phyloP scores from a whole-genome alignment of 2,888 invertebrate genomes.

The Sclerodermus sp. region DNA sequence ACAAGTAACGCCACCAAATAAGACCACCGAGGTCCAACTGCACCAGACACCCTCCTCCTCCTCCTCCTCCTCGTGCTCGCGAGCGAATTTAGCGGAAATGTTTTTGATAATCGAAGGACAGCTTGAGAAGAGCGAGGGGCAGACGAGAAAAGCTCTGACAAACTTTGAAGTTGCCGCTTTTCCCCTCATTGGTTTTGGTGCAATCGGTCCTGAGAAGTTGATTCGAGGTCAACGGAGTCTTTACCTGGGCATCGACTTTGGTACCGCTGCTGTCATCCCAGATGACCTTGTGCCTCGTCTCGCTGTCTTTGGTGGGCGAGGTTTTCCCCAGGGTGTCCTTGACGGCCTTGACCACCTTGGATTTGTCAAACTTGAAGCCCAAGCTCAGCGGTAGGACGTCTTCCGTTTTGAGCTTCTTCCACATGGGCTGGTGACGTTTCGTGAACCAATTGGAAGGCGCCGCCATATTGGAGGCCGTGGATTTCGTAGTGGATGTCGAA shows the following conservation, averaged over 20 bases:
- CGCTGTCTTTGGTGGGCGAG: constrained; percentile 31
- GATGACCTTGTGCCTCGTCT: constrained; percentile 63
- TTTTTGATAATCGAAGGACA: not conserved
- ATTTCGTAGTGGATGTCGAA: not conserved
- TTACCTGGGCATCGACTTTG: constrained; percentile 72
- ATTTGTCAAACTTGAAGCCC: constrained; percentile 67
- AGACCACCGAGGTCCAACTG: too few species aligned
- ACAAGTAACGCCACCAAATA: too few species aligned
- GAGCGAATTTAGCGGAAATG: too few species aligned
- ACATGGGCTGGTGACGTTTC: constrained; percentile 76
- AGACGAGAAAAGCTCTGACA: too few species aligned
- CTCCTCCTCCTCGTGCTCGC: too few species aligned
- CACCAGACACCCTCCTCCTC: too few species aligned
- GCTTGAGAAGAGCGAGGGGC: too few species aligned
- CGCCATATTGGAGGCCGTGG: constrained; percentile 19
- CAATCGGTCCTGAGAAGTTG: too few species aligned
- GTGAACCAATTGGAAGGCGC: constrained; percentile 75
- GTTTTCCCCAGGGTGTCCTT: constrained; percentile 53
- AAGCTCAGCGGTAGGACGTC: constrained; percentile 49
- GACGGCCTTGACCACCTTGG: constrained; percentile 59
- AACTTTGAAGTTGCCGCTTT: too few species aligned
- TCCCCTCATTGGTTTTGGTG: too few species aligned
- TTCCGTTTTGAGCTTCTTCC: constrained; percentile 58
- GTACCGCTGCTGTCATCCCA: constrained; percentile 80
- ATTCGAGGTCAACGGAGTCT: too few species aligned